A percentile compares a stretch with the other conserved stretches of the same genome.
Conservation (phyloP, 2,797 vertebrate species). For the Sebastes diaconus region DNA sequence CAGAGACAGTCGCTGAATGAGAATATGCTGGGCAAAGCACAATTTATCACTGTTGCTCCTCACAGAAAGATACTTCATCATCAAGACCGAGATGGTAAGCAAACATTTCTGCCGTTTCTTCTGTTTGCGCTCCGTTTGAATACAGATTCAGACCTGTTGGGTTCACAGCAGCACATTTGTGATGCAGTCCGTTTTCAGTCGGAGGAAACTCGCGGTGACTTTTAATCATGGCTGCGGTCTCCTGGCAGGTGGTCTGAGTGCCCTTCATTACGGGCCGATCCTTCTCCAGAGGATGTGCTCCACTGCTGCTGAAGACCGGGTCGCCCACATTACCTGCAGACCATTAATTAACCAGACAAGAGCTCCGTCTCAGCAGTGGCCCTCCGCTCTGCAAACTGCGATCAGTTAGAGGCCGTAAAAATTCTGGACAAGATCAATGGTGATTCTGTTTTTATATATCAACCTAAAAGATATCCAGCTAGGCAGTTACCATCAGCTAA, state of each 20-base stretch:
- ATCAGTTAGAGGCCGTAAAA: slow-evolving; percentile 59
- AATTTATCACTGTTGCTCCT: slow-evolving; percentile 30
- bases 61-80: slow-evolving; percentile 39
- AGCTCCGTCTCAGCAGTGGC: slow-evolving; percentile 44
- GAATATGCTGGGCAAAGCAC: slow-evolving; percentile 24
- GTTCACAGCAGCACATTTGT: slow-evolving; percentile 28
- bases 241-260: slow-evolving; percentile 70
- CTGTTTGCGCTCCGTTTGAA: slow-evolving; percentile 1
- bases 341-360: slow-evolving; percentile 74
- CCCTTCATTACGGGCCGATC: slow-evolving; percentile 66
- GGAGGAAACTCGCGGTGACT: slow-evolving; percentile 52
- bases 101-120: slow-evolving; percentile 23
- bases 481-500: slow-evolving; percentile 45
- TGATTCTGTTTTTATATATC: slow-evolving; percentile 52
- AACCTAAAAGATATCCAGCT: slow-evolving; percentile 50
- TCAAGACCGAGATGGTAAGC: slow-evolving; percentile 21
- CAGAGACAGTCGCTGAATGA: slow-evolving; percentile 42
- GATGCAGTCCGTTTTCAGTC: slow-evolving; percentile 34
- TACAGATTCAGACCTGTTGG: slow-evolving; percentile 2
- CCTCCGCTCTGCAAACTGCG: slow-evolving; percentile 53
- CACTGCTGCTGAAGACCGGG: slow-evolving; percentile 39
- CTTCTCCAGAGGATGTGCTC: slow-evolving; percentile 62
- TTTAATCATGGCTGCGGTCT: slow-evolving; percentile 65
- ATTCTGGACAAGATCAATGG: slow-evolving; percentile 59
- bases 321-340: slow-evolving; percentile 66